phyloP scores from a whole-genome alignment of 64 coral and sea anemone genomes.

The Porites australiensis region DNA sequence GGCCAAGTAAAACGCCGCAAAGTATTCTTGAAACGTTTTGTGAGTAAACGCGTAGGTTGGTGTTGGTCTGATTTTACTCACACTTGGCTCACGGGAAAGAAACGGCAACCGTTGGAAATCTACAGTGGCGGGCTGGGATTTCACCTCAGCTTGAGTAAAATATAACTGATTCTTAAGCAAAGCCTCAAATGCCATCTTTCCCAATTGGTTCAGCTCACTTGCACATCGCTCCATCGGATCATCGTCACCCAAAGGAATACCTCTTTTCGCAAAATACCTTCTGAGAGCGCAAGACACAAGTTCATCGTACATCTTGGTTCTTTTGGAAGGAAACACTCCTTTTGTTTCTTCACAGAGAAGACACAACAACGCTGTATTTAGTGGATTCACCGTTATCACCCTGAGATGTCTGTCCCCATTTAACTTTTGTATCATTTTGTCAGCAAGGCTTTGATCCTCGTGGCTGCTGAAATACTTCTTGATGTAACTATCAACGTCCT shows the following conservation, averaged over 20 bases:
- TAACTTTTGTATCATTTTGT: not conserved
- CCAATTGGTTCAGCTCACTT: constrained; percentile 12
- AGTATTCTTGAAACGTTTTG: constrained; percentile 51
- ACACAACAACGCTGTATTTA: constrained; percentile 36
- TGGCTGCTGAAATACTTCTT: constrained; percentile 12
- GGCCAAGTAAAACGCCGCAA: constrained; percentile 8
- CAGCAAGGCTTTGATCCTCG: constrained; percentile 3
- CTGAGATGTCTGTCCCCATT: not conserved
- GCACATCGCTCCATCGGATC: not conserved
- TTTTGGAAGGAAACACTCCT: not conserved
- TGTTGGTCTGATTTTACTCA: constrained; percentile 3
- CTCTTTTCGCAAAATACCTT: not conserved
- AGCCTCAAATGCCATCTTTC: constrained; percentile 33
- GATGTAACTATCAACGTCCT: not conserved
- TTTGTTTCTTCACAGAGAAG: constrained; percentile 33
- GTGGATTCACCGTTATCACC: constrained; percentile 18
- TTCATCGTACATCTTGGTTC: not conserved
- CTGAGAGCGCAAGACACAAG: not conserved
- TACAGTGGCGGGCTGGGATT: not conserved
- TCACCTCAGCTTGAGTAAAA: not conserved
- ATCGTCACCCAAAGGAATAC: not conserved
- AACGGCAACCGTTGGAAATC: not conserved
- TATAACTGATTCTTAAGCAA: not conserved
- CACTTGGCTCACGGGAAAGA: constrained; percentile 14
- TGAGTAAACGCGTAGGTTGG: constrained; percentile 33